Percentiles rank a stretch among this genome's conserved stretches.
Conservation (phyloP, 2,888 invertebrate species). For the Machimus atricapillus region DNA sequence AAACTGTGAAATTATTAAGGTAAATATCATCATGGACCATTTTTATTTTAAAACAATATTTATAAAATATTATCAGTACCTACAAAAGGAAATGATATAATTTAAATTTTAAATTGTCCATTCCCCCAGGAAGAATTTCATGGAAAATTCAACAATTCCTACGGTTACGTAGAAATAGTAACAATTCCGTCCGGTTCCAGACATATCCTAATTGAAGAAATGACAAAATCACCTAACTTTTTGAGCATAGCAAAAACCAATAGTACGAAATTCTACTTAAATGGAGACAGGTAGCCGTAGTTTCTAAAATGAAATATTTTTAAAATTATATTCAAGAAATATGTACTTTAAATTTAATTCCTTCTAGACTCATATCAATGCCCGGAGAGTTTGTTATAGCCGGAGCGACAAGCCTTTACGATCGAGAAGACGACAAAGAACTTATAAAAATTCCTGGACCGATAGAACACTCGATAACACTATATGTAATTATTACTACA, state of each 20-base stretch:
- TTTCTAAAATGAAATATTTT: background rate
- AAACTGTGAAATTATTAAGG: slow-evolving; percentile 76
- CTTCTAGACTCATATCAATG: slow-evolving; percentile 70
- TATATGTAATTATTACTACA: slow-evolving; percentile 70
- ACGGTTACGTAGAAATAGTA: slow-evolving; percentile 68
- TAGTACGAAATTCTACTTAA: slow-evolving; percentile 76
- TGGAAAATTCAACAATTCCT: slow-evolving; percentile 67
- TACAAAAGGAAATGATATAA: no score
- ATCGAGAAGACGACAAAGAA: slow-evolving; percentile 79
- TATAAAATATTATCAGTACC: no score
- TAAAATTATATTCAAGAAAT: background rate
- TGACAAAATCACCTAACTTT: slow-evolving; percentile 78
- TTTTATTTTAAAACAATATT: no score
- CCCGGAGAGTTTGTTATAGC: slow-evolving; percentile 85
- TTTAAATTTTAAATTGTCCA: background rate
- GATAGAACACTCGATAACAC: slow-evolving; percentile 77
- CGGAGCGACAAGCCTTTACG: slow-evolving; percentile 80
- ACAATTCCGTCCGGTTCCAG: slow-evolving; percentile 80
- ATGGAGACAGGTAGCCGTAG: slow-evolving; percentile 73
- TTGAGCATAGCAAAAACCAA: slow-evolving; percentile 78
- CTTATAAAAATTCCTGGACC: slow-evolving; percentile 83
- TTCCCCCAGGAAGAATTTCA: slow-evolving; percentile 49
- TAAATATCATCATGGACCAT: slow-evolving; percentile 32
- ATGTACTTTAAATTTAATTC: background rate
- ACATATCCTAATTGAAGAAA: slow-evolving; percentile 79